A percentile compares a stretch with the other conserved stretches of the same genome.
phyloP scores from a whole-genome alignment of 2,113 vertebrate genomes.

The Psophia crepitans region DNA sequence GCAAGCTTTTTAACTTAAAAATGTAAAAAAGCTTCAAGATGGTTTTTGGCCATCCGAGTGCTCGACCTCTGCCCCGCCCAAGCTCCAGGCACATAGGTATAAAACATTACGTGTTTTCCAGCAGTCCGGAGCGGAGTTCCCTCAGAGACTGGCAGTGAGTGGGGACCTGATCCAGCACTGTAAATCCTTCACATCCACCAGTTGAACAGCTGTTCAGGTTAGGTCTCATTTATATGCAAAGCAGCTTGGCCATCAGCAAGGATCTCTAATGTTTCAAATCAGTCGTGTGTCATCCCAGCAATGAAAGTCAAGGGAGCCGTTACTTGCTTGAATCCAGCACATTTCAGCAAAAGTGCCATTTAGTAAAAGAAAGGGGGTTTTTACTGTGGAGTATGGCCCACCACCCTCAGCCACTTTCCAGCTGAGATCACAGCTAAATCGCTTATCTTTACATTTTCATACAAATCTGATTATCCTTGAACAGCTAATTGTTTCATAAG shows the following conservation, averaged over 20 bases:
- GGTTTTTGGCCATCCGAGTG: background rate
- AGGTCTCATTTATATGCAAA: slow-evolving; percentile 28
- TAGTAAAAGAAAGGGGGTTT: background rate
- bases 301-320: slow-evolving; percentile 24
- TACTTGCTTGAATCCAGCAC: background rate
- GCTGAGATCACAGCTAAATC: slow-evolving; percentile 54
- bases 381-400: background rate
- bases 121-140: background rate
- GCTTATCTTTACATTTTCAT: slow-evolving; percentile 54
- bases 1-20: background rate
- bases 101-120: background rate
- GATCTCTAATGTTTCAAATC: slow-evolving; percentile 37
- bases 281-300: slow-evolving; percentile 26
- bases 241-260: background rate
- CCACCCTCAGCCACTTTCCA: slow-evolving; percentile 19
- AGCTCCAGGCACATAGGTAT: background rate
- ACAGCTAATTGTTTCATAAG: slow-evolving; percentile 58
- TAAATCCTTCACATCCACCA: slow-evolving; percentile 11
- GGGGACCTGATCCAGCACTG: background rate
- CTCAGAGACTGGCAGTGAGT: background rate
- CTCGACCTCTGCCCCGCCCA: background rate
- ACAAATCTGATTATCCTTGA: slow-evolving; percentile 59
- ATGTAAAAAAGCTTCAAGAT: background rate
- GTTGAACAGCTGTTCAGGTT: background rate
- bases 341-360: slow-evolving; percentile 46